These are phyloP conservation scores for Ceratosolen fusciceps DNA, from an alignment of 1,140 invertebrate species.

Conservation along the genomic window DNA sequence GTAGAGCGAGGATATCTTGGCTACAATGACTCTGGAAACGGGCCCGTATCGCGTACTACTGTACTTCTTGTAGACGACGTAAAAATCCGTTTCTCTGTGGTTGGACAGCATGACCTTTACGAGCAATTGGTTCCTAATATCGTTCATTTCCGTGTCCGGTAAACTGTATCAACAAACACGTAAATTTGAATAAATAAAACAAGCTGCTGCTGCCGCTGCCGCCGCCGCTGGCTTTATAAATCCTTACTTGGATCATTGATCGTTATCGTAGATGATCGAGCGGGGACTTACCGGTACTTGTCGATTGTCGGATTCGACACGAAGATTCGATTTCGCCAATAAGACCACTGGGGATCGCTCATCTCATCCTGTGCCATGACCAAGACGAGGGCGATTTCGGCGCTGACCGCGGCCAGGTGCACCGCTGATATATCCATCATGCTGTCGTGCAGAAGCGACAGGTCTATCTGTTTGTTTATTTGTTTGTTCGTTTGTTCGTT, in stretches of 20 bases:
- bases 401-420: slow-evolving; percentile 40
- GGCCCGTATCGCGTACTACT: slow-evolving; percentile 43
- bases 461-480: slow-evolving; percentile 59
- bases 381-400: slow-evolving; percentile 49
- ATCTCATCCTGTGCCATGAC: slow-evolving; percentile 8
- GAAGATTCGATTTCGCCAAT: slow-evolving; percentile 48
- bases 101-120: slow-evolving; percentile 22
- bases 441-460: slow-evolving; percentile 52
- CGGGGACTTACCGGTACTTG: slow-evolving; percentile 27
- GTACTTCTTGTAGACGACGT: slow-evolving; percentile 57
- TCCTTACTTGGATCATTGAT: background rate
- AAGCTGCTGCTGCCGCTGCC: background rate
- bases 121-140: slow-evolving; percentile 40
- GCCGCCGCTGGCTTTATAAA: no score
- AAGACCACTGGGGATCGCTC: slow-evolving; percentile 29
- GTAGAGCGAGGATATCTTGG: slow-evolving; percentile 28
- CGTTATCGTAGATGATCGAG: no score
- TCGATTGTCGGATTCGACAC: slow-evolving; percentile 7
- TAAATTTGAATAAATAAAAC: background rate
- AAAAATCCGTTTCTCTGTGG: background rate
- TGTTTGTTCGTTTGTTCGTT: no score
- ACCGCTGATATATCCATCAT: slow-evolving; percentile 37
- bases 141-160: slow-evolving; percentile 32
- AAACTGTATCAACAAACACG: slow-evolving; percentile 37
- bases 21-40: slow-evolving; percentile 44